A percentile compares a stretch with the other conserved stretches of the same genome.
Evolutionary conservation across 2,113 vertebrate species (phyloP).

Genomic region (Tor tambroides): DNA sequence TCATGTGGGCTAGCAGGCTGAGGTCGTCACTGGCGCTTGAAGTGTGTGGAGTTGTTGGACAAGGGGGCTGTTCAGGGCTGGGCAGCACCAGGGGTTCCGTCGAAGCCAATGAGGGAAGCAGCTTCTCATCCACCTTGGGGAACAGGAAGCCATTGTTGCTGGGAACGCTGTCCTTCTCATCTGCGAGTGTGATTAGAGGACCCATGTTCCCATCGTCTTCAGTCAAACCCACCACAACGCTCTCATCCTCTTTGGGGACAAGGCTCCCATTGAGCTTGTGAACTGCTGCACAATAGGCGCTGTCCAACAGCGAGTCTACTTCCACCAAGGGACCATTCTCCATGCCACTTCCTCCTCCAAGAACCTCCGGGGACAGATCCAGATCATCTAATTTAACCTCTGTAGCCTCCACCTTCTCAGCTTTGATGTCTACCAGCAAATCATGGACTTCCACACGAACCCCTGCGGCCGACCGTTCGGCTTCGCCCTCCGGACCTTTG

Average conservation of each 20-base stretch:
- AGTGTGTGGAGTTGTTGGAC: constrained; percentile 76
- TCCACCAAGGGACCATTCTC: constrained; percentile 94
- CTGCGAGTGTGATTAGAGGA: constrained; percentile 93
- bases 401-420: constrained; percentile 98
- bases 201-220: constrained; percentile 89
- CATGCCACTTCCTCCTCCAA: constrained; percentile 85
- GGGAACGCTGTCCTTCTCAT: constrained; percentile 94
- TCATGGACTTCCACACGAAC: constrained; percentile 97
- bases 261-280: constrained; percentile 92
- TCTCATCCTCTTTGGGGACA: constrained; percentile 83
- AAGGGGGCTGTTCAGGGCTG: constrained; percentile 78
- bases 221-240: constrained; percentile 64
- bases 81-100: constrained; percentile 85
- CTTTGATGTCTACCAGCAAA: constrained; percentile 93
- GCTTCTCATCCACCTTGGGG: constrained; percentile 94
- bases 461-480: constrained; percentile 73
- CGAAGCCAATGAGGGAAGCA: constrained; percentile 90
- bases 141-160: constrained; percentile 93
- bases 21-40: constrained; percentile 90
- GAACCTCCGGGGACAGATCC: constrained; percentile 93
- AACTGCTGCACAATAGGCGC: constrained; percentile 93
- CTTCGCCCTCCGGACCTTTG: constrained; percentile 84
- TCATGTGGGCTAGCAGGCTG: constrained; percentile 94
- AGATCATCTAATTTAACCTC: constrained; percentile 98
- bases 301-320: constrained; percentile 93